Percentiles rank a stretch among this genome's conserved stretches.
Evolutionary conservation across 92 coral and sea anemone genomes (phyloP).

Genomic region (Nematostella vectensis): DNA sequence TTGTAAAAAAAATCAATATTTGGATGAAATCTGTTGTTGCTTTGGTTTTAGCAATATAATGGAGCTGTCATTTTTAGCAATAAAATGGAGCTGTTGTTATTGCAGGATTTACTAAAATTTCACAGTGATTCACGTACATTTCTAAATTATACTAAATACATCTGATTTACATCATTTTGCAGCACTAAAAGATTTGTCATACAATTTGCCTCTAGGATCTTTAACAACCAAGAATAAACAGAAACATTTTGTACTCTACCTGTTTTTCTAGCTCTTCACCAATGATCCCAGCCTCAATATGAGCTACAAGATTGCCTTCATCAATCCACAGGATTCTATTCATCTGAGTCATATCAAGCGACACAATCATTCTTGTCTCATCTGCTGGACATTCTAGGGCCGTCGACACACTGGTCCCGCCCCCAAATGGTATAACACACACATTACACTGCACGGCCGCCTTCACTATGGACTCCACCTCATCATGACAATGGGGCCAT

Average conservation of each 20-base stretch:
- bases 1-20: too few species aligned
- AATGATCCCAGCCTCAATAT: constrained; percentile 95
- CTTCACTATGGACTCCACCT: constrained; percentile 70
- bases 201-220: too few species aligned
- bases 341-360: constrained; percentile 95
- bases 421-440: constrained; percentile 97
- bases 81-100: too few species aligned
- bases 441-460: constrained; percentile 76
- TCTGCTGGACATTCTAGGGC: constrained; percentile 83
- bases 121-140: too few species aligned
- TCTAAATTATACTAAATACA: too few species aligned
- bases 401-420: constrained; percentile 95
- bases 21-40: too few species aligned
- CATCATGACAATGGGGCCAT: constrained; percentile 92
- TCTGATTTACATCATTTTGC: too few species aligned
- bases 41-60: too few species aligned
- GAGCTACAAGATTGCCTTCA: constrained; percentile 82
- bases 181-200: too few species aligned
- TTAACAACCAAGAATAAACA: too few species aligned
- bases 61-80: too few species aligned
- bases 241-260: constrained; percentile 23
- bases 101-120: too few species aligned
- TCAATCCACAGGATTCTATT: constrained; percentile 88
- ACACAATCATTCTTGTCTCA: constrained; percentile 88
- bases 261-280: constrained; percentile 85